phyloP scores from a whole-genome alignment of 2,888 invertebrate genomes.

The Drosophila putrida region DNA sequence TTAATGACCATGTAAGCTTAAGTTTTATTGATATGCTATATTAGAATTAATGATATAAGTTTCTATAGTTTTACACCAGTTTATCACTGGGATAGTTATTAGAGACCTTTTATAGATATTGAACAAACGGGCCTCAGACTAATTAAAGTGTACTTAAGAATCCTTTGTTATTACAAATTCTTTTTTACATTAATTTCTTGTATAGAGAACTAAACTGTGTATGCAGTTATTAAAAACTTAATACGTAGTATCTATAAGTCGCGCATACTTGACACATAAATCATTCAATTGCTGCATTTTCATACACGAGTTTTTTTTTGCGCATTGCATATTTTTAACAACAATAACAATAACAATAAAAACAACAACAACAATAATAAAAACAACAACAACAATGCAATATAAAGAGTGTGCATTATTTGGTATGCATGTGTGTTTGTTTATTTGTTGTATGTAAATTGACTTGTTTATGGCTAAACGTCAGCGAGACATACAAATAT shows the following conservation, averaged over 20 bases:
- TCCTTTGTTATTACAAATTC: too few relatives aligned
- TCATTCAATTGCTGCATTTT: conserved; percentile 8
- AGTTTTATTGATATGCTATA: too few relatives aligned
- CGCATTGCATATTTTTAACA: conserved; percentile 31
- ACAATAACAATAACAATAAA: conserved; percentile 7
- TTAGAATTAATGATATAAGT: too few relatives aligned
- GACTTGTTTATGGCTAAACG: conserved; percentile 63
- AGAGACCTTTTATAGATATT: too few relatives aligned
- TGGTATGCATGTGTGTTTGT: background rate
- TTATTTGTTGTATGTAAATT: conserved; percentile 54
- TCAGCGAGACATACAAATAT: conserved; percentile 14
- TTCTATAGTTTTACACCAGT: too few relatives aligned
- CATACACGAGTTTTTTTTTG: conserved; percentile 1
- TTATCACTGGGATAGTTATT: too few relatives aligned
- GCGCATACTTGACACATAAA: background rate
- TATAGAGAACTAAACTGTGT: too few relatives aligned
- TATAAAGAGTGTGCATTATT: conserved; percentile 41
- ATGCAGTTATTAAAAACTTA: too few relatives aligned
- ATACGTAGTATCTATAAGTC: conserved; percentile 7
- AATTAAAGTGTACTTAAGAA: too few relatives aligned
- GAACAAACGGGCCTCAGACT: too few relatives aligned
- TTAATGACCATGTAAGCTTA: too few relatives aligned
- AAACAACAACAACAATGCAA: conserved; percentile 38
- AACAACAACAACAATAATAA: conserved; percentile 14
- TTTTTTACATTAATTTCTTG: too few relatives aligned